A percentile compares a stretch with the other conserved stretches of the same genome.
phyloP scores from a whole-genome alignment of 2,113 vertebrate species.

The Myiozetetes cayanensis region DNA sequence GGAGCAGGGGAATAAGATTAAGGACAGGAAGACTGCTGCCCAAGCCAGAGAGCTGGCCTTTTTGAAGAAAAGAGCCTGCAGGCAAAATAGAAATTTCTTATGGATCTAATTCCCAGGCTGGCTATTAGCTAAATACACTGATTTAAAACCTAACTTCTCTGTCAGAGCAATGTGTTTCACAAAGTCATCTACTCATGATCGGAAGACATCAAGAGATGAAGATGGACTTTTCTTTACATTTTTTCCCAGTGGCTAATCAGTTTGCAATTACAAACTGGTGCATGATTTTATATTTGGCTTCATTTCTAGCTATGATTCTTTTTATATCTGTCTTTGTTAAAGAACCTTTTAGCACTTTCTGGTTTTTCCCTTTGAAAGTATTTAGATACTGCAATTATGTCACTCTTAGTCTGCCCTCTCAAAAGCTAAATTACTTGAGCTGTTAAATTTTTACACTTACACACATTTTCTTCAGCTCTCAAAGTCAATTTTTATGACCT shows the following conservation, averaged over 20 bases:
- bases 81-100: constrained; percentile 11
- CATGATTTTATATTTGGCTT: constrained; percentile 36
- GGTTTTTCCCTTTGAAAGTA: constrained; percentile 17
- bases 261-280: constrained; percentile 31
- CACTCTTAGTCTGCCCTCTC: background rate
- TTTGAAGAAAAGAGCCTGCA: background rate
- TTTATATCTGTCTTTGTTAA: background rate
- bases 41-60: background rate
- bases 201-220: background rate
- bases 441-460: constrained; percentile 10
- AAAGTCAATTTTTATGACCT: constrained; percentile 6
- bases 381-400: constrained; percentile 2
- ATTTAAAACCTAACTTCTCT: constrained; percentile 34
- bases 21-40: background rate
- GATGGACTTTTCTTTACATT: background rate
- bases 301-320: background rate
- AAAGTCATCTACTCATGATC: background rate
- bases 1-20: background rate
- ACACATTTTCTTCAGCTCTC: background rate
- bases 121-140: background rate
- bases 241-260: background rate
- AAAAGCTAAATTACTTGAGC: background rate
- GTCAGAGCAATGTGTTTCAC: background rate
- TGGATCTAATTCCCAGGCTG: constrained; percentile 25
- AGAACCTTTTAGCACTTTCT: background rate